These are phyloP conservation scores for Cacoxenus indagator DNA, from an alignment of 2,888 invertebrate species.

Conservation along the genomic window DNA sequence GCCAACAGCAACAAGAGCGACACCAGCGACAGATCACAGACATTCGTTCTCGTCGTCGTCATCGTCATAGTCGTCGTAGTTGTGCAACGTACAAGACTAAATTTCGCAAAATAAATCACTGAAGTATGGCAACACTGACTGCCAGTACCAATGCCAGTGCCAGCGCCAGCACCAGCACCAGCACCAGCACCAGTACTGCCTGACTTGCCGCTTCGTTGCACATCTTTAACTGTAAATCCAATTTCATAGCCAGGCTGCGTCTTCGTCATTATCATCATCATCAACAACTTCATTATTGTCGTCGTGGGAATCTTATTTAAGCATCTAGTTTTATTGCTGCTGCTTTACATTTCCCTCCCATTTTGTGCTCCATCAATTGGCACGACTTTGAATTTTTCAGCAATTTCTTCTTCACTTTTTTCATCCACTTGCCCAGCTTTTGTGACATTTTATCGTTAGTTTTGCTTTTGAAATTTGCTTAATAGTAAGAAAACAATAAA, in stretches of 20 bases:
- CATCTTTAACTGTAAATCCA: slow-evolving; percentile 42
- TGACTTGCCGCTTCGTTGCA: not conserved
- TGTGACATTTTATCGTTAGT: slow-evolving; percentile 1
- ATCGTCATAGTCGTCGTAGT: too few species aligned
- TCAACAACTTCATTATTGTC: not conserved
- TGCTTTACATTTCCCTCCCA: not conserved
- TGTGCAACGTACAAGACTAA: slow-evolving; percentile 9
- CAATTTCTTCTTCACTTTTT: not conserved
- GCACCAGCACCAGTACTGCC: not conserved
- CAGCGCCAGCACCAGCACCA: too few species aligned
- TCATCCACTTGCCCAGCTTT: not conserved
- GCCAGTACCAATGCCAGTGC: too few species aligned
- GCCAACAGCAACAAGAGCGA: slow-evolving; percentile 31
- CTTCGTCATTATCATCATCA: not conserved
- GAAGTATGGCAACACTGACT: slow-evolving; percentile 41
- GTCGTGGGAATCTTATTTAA: slow-evolving; percentile 45
- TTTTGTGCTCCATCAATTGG: not conserved
- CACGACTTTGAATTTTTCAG: slow-evolving; percentile 7
- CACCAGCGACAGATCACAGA: too few species aligned
- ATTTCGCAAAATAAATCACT: slow-evolving; percentile 50
- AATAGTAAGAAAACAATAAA: not conserved
- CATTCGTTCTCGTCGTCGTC: too few species aligned
- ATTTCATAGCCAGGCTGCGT: slow-evolving; percentile 42
- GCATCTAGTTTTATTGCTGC: slow-evolving; percentile 28
- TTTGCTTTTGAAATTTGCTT: not conserved